These are phyloP conservation scores for Chlorocebus sabaeus DNA, from an alignment of 2,113 vertebrate genomes.

Conservation along the genomic window DNA sequence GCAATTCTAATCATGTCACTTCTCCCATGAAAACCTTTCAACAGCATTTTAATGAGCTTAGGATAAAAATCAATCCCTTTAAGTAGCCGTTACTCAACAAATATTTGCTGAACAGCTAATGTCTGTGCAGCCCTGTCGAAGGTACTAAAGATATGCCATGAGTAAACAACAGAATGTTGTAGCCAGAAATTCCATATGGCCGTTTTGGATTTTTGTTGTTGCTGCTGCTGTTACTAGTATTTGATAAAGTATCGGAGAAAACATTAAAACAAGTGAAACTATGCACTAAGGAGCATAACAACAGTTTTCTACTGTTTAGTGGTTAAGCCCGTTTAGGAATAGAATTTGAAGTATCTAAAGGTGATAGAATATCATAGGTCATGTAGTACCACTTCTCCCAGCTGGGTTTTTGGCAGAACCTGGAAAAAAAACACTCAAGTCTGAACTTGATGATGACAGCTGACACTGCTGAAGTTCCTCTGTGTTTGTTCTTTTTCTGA, in stretches of 20 bases:
- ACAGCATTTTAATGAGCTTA: conserved; percentile 18
- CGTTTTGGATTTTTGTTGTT: background rate
- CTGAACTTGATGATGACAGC: background rate
- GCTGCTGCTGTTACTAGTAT: background rate
- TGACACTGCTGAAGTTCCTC: background rate
- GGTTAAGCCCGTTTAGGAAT: background rate
- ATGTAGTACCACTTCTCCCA: background rate
- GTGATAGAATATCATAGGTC: background rate
- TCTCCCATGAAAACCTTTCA: conserved; percentile 25
- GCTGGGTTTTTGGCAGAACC: background rate
- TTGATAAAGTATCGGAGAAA: background rate
- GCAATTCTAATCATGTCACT: background rate
- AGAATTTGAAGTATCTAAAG: background rate
- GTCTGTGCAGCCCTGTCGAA: background rate
- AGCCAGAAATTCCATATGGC: background rate
- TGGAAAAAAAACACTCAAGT: background rate
- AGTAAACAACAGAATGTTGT: background rate
- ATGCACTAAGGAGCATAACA: background rate
- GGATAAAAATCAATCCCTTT: conserved; percentile 2
- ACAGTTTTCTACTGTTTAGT: background rate
- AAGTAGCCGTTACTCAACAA: background rate
- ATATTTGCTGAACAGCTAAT: background rate
- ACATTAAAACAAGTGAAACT: background rate
- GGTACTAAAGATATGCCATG: background rate
- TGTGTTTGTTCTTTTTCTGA: background rate